Evolutionary conservation across 2,888 invertebrate genomes (phyloP).

Genomic region (Netelia fuscicornis): DNA sequence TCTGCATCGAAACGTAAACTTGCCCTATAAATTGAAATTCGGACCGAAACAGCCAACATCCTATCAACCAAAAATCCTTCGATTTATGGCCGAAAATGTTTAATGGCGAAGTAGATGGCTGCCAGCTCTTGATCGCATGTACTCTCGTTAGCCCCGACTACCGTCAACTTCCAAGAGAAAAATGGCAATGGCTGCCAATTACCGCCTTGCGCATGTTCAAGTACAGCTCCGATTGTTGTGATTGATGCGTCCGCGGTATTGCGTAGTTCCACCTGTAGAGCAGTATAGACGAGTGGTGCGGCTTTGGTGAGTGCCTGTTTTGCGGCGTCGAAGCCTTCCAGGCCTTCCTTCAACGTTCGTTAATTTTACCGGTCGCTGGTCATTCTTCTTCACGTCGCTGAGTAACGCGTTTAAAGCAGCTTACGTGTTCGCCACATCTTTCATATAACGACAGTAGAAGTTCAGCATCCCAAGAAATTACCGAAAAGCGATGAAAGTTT

Average conservation of each 20-base stretch:
- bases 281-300: neutral
- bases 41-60: no score
- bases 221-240: neutral
- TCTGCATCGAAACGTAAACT: no score
- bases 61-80: no score
- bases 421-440: conserved; percentile 78
- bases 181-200: neutral
- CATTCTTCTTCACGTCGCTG: neutral
- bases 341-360: neutral
- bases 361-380: neutral
- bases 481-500: conserved; percentile 76
- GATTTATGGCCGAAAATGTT: neutral
- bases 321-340: neutral
- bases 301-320: neutral
- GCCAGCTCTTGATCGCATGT: neutral
- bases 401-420: conserved; percentile 75
- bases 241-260: neutral
- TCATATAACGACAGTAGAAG: conserved; percentile 80
- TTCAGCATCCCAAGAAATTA: conserved; percentile 81
- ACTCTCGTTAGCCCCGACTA: neutral
- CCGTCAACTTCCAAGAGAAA: neutral
- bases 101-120: neutral
- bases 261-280: neutral
- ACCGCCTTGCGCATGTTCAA: neutral
- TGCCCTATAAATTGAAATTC: no score